Evolutionary conservation across 2,888 invertebrate genomes (phyloP).

Genomic region (Mystacides longicornis): DNA sequence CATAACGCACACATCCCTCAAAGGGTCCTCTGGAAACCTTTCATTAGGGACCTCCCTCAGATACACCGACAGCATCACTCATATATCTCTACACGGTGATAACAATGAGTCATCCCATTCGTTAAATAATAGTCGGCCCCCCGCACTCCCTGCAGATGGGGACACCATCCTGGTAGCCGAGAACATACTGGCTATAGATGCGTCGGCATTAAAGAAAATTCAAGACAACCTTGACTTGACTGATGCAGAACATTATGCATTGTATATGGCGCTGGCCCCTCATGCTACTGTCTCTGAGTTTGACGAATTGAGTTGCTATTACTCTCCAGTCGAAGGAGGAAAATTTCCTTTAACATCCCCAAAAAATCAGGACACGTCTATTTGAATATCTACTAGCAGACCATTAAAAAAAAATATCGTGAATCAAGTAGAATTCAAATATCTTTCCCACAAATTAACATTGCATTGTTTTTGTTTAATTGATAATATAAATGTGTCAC

Average conservation of each 20-base stretch:
- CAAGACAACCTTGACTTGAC: constrained; percentile 63
- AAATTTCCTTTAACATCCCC: constrained; percentile 51
- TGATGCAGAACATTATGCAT: constrained; percentile 81
- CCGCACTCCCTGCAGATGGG: constrained; percentile 46
- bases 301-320: constrained; percentile 81
- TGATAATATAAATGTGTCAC: neutral
- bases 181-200: constrained; percentile 44
- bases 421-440: neutral
- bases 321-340: constrained; percentile 74
- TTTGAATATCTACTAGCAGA: constrained; percentile 21
- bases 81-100: constrained; percentile 60
- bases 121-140: constrained; percentile 34
- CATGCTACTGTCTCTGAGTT: constrained; percentile 82
- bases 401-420: neutral
- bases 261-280: constrained; percentile 80
- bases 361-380: constrained; percentile 29
- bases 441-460: neutral
- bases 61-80: constrained; percentile 54
- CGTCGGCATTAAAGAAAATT: constrained; percentile 37
- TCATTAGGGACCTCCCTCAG: constrained; percentile 37
- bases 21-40: constrained; percentile 34
- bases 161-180: constrained; percentile 54
- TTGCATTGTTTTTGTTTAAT: too few species aligned
- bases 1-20: constrained; percentile 41
- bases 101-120: constrained; percentile 38